Conservation (phyloP, 30 jellyfish, hydroid and myxozoan genomes). For the Aurelia aurita complex sp. Pacific region DNA sequence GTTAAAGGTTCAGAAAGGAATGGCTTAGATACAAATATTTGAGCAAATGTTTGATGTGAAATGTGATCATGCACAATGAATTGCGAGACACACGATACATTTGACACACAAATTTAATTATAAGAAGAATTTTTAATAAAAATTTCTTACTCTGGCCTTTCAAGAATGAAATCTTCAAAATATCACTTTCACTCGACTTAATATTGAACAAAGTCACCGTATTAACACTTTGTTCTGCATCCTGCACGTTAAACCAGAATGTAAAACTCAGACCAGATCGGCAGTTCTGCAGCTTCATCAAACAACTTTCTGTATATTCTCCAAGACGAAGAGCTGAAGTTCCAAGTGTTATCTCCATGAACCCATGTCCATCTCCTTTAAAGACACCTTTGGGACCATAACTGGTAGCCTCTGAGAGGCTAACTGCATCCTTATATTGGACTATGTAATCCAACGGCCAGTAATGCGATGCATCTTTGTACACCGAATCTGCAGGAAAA, state of each 20-base stretch:
- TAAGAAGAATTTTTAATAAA: background rate
- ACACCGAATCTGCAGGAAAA: conserved; percentile 30
- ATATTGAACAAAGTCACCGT: too few species aligned
- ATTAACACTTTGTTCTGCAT: too few species aligned
- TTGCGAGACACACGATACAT: too few species aligned
- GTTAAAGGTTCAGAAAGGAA: too few species aligned
- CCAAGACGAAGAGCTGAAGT: conserved; percentile 38
- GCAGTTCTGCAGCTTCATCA: conserved; percentile 6
- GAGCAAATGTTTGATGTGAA: too few species aligned
- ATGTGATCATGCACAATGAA: too few species aligned
- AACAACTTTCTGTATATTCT: conserved; percentile 23
- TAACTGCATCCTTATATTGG: conserved; percentile 18
- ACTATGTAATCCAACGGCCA: conserved; percentile 61
- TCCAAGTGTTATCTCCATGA: conserved; percentile 26
- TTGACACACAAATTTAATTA: too few species aligned
- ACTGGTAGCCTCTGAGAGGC: conserved; percentile 9
- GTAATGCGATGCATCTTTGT: conserved; percentile 46
- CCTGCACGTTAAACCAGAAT: conserved; percentile 18
- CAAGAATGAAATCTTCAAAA: background rate
- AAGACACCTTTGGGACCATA: conserved; percentile 33
- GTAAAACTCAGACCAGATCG: conserved; percentile 24
- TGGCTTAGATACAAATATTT: too few species aligned
- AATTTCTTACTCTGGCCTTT: background rate
- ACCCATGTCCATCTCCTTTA: conserved; percentile 40
- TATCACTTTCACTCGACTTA: too few species aligned